These are phyloP conservation scores for Poecilia velifera DNA, from an alignment of 2,797 vertebrate genomes.

Conservation along the genomic window DNA sequence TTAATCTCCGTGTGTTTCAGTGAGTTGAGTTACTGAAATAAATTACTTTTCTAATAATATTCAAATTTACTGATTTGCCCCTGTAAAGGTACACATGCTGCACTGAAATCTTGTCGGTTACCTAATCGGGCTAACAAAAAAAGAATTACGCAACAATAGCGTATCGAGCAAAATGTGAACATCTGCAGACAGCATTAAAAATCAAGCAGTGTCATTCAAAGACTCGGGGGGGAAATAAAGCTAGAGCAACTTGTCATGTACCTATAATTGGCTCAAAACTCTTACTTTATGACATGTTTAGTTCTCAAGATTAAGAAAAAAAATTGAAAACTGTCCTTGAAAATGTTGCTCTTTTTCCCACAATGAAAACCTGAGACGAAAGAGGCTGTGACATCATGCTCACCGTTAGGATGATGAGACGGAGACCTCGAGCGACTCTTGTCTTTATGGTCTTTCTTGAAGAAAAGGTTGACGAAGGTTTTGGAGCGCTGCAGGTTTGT, in stretches of 20 bases:
- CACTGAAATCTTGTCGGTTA: not conserved
- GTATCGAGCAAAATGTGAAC: not conserved
- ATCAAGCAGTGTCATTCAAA: not conserved
- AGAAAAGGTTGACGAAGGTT: conserved; percentile 93
- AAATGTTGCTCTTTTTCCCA: not conserved
- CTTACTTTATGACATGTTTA: not conserved
- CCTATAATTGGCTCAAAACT: not conserved
- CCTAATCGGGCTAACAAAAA: not conserved
- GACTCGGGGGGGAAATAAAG: not conserved
- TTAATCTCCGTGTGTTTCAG: not conserved
- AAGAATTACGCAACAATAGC: not conserved
- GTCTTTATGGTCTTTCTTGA: conserved; percentile 86
- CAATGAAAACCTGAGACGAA: conserved; percentile 1
- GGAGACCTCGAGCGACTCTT: conserved; percentile 78
- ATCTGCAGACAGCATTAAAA: not conserved
- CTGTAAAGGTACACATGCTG: not conserved
- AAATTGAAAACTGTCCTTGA: not conserved
- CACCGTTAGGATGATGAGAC: conserved; percentile 73
- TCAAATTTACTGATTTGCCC: not conserved
- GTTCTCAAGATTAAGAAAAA: not conserved
- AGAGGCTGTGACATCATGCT: conserved; percentile 4
- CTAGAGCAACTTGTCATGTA: not conserved
- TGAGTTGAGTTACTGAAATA: not conserved
- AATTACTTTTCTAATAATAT: not conserved
- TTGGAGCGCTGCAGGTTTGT: conserved; percentile 90